Conservation (phyloP, 2,797 vertebrate genomes). For the Amazonetta brasiliensis region DNA sequence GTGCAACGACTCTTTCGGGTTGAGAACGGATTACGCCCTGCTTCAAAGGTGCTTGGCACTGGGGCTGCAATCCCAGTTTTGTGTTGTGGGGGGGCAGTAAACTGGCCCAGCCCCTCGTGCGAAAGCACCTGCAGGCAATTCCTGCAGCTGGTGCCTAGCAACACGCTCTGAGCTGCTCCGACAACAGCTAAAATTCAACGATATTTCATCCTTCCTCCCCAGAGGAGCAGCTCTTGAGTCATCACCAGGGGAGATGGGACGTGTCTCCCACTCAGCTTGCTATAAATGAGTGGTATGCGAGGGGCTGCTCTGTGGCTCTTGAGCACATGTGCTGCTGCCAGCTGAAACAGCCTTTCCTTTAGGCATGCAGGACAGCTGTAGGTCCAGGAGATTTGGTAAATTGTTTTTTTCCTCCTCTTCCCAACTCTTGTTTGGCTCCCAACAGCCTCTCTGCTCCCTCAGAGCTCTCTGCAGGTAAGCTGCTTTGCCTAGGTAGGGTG, state of each 20-base stretch:
- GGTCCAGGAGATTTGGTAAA: neutral
- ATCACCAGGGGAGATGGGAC: neutral
- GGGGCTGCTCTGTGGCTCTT: neutral
- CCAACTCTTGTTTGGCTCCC: constrained; percentile 3
- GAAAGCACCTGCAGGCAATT: constrained; percentile 3
- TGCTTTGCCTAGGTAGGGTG: neutral
- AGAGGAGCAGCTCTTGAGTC: neutral
- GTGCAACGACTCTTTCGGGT: neutral
- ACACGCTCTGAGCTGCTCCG: constrained; percentile 1
- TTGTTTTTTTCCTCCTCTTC: neutral
- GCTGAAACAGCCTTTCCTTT: neutral
- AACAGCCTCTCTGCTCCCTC: constrained; percentile 15
- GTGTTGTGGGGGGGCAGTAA: neutral
- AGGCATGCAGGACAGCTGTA: neutral
- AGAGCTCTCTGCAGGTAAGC: neutral
- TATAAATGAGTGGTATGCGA: neutral
- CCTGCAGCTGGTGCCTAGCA: constrained; percentile 52
- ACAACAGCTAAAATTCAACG: neutral
- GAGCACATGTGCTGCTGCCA: neutral
- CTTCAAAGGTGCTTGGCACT: constrained; percentile 10
- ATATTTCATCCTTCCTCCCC: neutral
- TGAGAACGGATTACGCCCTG: neutral
- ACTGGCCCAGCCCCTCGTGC: neutral
- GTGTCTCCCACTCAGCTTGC: neutral
- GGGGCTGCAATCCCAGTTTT: neutral